Evolutionary conservation across 2,797 vertebrate genomes (phyloP).

Genomic region (Mionectes olivaceus): DNA sequence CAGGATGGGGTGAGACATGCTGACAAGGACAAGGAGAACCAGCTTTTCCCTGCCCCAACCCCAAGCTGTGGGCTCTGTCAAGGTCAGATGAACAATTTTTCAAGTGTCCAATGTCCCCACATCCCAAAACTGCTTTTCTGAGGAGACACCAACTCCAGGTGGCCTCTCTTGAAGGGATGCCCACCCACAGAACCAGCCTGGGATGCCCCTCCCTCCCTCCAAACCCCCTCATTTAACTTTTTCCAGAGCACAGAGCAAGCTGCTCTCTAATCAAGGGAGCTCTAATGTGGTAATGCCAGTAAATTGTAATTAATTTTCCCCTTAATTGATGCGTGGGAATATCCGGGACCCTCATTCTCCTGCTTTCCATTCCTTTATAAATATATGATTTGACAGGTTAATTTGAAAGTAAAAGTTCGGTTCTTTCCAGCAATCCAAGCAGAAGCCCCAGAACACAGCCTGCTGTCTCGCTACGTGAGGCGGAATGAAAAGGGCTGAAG

Average conservation of each 20-base stretch:
- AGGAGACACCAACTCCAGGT: background rate
- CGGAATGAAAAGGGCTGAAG: constrained; percentile 75
- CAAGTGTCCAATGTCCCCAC: background rate
- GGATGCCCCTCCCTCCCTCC: background rate
- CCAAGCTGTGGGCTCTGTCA: background rate
- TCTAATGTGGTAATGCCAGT: constrained; percentile 68
- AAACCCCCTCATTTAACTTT: constrained; percentile 25
- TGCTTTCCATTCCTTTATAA: constrained; percentile 75
- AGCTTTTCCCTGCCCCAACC: background rate
- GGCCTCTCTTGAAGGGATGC: background rate
- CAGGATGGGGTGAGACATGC: background rate
- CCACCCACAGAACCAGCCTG: background rate
- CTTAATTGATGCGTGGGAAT: constrained; percentile 80
- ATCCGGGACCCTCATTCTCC: constrained; percentile 74
- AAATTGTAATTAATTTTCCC: constrained; percentile 81
- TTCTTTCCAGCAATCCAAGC: constrained; percentile 77
- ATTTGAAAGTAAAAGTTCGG: constrained; percentile 79
- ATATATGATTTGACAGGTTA: constrained; percentile 82
- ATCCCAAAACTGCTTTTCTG: background rate
- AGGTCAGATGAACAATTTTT: background rate
- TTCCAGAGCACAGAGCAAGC: constrained; percentile 20
- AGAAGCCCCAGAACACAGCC: constrained; percentile 68
- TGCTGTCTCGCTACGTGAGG: constrained; percentile 64
- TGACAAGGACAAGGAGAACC: background rate
- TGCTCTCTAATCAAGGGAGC: constrained; percentile 52